phyloP scores from a whole-genome alignment of 2,797 vertebrate species.

The Graptemys geographica region DNA sequence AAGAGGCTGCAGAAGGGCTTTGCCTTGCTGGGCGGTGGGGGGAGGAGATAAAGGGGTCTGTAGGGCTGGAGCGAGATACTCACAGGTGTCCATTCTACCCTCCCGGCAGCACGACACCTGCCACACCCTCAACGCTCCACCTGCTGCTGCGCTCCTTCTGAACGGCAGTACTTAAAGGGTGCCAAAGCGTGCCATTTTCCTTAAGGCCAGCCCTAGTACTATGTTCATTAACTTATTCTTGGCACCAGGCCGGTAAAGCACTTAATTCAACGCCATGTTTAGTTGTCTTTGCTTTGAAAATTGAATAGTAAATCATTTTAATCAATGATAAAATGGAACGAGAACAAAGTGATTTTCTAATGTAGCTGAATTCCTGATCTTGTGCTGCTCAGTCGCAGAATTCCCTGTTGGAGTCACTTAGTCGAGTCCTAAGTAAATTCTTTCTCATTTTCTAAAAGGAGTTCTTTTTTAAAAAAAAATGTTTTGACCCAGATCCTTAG shows the following conservation, averaged over 20 bases:
- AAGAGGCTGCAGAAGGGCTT: background rate
- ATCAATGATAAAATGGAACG: background rate
- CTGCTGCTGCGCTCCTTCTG: too few relatives aligned
- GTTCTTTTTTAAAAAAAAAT: background rate
- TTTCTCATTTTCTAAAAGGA: background rate
- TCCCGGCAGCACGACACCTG: too few relatives aligned
- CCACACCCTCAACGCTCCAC: too few relatives aligned
- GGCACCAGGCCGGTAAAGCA: constrained; percentile 36
- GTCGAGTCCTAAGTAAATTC: background rate
- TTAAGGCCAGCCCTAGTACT: background rate
- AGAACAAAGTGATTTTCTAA: background rate
- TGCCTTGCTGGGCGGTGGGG: background rate
- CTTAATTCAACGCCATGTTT: constrained; percentile 30
- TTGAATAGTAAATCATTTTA: constrained; percentile 16
- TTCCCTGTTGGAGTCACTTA: background rate
- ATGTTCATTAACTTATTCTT: constrained; percentile 56
- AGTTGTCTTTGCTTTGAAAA: constrained; percentile 26
- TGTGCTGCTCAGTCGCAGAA: background rate
- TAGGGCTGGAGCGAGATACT: too few relatives aligned
- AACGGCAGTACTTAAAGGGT: too few relatives aligned
- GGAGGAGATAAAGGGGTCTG: background rate
- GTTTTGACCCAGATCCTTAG: background rate
- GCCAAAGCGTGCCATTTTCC: background rate
- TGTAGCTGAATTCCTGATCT: background rate
- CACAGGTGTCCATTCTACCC: too few relatives aligned